Percentiles rank a stretch among this genome's conserved stretches.
phyloP scores from a whole-genome alignment of 2,888 invertebrate genomes.

The Lasioglossum oenotherae region DNA sequence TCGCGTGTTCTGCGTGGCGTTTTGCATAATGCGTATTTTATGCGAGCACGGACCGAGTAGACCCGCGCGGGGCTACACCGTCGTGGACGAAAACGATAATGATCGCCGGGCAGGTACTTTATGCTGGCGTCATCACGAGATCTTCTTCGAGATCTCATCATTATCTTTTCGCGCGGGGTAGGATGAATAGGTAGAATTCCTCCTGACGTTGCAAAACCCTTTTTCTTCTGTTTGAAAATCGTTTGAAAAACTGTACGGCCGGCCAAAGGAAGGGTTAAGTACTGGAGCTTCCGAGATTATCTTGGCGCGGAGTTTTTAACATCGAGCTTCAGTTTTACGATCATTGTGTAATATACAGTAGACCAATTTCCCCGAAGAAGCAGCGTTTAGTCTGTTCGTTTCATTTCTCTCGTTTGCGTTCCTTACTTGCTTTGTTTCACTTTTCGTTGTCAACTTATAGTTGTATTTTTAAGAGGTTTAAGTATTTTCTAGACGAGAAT shows the following conservation, averaged over 20 bases:
- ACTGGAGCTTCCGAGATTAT: neutral
- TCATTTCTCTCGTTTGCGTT: neutral
- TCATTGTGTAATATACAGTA: neutral
- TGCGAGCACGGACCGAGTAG: conserved; percentile 17
- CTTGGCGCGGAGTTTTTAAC: neutral
- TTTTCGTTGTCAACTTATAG: neutral
- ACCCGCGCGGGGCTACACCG: conserved; percentile 15
- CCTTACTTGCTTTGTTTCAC: neutral
- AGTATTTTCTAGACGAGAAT: too few species aligned
- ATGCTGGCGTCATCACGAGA: conserved; percentile 13
- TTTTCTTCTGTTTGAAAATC: conserved; percentile 17
- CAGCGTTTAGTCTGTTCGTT: neutral
- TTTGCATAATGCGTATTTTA: conserved; percentile 56
- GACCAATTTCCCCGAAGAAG: neutral
- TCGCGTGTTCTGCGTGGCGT: conserved; percentile 18
- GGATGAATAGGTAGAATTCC: conserved; percentile 6
- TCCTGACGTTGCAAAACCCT: neutral
- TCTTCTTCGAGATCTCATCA: conserved; percentile 13
- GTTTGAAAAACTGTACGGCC: neutral
- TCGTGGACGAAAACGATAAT: conserved; percentile 20
- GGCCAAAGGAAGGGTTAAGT: neutral
- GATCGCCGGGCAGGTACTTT: conserved; percentile 4
- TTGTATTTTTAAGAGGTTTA: neutral
- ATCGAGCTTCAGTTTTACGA: neutral
- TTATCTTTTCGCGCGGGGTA: neutral